These are phyloP conservation scores for Atopsyche davidsoni DNA, from an alignment of 1,140 invertebrate genomes.

Conservation along the genomic window DNA sequence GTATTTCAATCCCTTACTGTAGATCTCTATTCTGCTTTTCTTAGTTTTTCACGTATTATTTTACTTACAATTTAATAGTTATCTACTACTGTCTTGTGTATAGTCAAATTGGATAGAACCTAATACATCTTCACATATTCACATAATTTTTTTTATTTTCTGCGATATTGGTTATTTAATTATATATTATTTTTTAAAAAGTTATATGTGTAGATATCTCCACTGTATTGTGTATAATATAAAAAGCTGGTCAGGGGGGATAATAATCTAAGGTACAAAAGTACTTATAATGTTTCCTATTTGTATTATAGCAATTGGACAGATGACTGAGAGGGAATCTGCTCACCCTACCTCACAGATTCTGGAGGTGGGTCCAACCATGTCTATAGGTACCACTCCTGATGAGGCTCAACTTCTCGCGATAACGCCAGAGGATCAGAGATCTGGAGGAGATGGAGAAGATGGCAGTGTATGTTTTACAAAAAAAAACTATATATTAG, in stretches of 20 bases:
- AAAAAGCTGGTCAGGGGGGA: no score
- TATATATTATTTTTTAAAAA: background rate
- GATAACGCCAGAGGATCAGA: slow-evolving; percentile 11
- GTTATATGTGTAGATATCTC: no score
- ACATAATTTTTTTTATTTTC: background rate
- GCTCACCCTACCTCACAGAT: slow-evolving; percentile 60
- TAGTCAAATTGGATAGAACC: background rate
- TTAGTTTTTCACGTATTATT: background rate
- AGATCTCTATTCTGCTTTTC: slow-evolving; percentile 24
- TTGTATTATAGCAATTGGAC: slow-evolving; percentile 68
- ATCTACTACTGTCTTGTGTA: background rate
- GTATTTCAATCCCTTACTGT: slow-evolving; percentile 13
- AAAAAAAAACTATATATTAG: no score
- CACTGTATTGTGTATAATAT: no score
- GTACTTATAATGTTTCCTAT: no score
- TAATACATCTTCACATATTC: no score
- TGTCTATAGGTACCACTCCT: background rate
- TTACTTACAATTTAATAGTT: background rate
- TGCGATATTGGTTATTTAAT: background rate
- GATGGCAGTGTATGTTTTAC: slow-evolving; percentile 19
- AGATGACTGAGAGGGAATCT: slow-evolving; percentile 92
- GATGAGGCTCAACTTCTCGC: slow-evolving; percentile 33
- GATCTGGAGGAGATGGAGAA: slow-evolving; percentile 35
- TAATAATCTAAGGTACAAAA: no score
- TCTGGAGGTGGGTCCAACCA: slow-evolving; percentile 19